Evolutionary conservation across 2,888 invertebrate genomes (phyloP), one percentile per base, ranked within the genome.

Genomic region (Sinopyrophorus schimmeli): DNA sequence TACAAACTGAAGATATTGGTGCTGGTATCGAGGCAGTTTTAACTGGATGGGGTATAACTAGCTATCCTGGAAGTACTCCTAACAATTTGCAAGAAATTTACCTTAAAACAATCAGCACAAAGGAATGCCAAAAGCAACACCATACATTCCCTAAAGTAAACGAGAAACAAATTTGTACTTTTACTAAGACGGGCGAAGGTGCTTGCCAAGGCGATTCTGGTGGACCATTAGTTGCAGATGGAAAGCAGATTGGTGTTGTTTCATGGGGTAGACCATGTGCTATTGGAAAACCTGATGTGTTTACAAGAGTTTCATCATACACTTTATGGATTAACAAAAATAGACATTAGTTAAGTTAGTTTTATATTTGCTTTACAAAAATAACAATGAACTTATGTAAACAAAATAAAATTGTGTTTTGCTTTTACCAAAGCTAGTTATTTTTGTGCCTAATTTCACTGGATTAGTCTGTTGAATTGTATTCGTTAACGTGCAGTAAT

Each of bases 121-220:
- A 74, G 10, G 64, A 69, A 4, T 82, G 82, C 58, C 74, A 74
- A 52, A 53, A 66, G 3, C 69, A 74, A 34, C 74, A n/a, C n/a
- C n/a, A n/a, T n/a, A n/a, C n/a, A n/a, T n/a, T 75, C 60, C 63
- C 41, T 9, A 40, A 26, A 23, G 53, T 61, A 5, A 73, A 73
- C 0, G 70, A 72, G 3, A 66, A 72, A 0, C 78, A 82, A 61
- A 78, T 83, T 55, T 83, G 83, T 58, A 80, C 82, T 0, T 67
- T 81, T 12, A 81, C 80, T 1, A 18, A n/a, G 72, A 62, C 67
- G 28, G 82, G 81, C 1, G 77, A 80, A 68, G 82, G 82, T 0
- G 80, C 81, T 54, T 83, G 82, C 59, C 80, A 81, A 60, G 82
- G 59, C 5, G 62, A 62, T 48, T 56, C 57, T 6, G 60, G 60